Evolutionary conservation across 1,140 invertebrate species (phyloP).

Genomic region (Ceratina japonica): DNA sequence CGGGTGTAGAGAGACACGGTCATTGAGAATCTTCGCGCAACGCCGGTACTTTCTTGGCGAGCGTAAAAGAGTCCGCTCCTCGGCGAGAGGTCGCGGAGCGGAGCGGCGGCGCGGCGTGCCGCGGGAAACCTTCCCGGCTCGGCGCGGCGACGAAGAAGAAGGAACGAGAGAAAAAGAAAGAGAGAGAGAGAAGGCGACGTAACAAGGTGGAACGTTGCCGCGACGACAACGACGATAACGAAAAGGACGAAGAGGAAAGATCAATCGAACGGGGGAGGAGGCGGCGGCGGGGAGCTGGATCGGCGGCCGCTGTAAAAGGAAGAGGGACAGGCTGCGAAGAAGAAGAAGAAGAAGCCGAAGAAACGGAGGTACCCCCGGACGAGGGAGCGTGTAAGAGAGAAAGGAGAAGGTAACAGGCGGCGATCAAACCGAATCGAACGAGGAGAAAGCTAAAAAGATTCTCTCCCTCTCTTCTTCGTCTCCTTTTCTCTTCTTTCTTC

Average conservation of each 20-base stretch:
- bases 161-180: too few relatives aligned
- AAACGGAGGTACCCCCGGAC: not conserved
- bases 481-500: conserved; percentile 12
- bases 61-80: not conserved
- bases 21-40: conserved; percentile 44
- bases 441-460: conserved; percentile 58
- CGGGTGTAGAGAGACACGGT: conserved; percentile 42
- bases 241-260: conserved; percentile 48
- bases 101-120: too few relatives aligned
- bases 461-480: conserved; percentile 18
- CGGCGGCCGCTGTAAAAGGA: conserved; percentile 22
- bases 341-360: conserved; percentile 43
- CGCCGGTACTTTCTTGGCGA: conserved; percentile 15
- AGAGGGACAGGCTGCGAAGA: conserved; percentile 28
- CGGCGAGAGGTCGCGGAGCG: not conserved
- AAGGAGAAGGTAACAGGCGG: conserved; percentile 5
- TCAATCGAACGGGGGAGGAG: conserved; percentile 20
- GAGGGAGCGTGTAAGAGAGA: conserved; percentile 27
- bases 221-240: conserved; percentile 36
- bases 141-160: not conserved
- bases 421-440: conserved; percentile 51
- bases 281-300: not conserved
- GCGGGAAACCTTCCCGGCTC: not conserved
- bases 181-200: not conserved
- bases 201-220: conserved; percentile 43